These are phyloP conservation scores for Micropoecilia bifurca DNA, from an alignment of 2,797 vertebrate genomes.

Conservation along the genomic window DNA sequence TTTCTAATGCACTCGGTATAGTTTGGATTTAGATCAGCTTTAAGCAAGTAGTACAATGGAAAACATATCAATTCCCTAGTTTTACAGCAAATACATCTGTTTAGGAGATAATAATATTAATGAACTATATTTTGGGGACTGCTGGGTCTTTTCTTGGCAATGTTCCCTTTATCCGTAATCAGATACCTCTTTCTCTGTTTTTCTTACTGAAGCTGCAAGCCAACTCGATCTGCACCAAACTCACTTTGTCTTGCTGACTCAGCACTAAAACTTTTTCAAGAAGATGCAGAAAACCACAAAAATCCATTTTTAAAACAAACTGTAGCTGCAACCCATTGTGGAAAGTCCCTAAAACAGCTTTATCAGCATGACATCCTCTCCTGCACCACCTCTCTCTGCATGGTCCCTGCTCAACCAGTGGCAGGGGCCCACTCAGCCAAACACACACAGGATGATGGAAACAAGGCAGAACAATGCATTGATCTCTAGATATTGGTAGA, in stretches of 20 bases:
- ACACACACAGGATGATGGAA: neutral
- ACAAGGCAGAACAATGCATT: neutral
- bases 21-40: neutral
- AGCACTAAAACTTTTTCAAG: neutral
- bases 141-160: neutral
- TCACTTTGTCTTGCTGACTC: neutral
- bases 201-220: neutral
- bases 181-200: neutral
- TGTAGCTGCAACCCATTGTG: neutral
- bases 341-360: neutral
- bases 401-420: constrained; percentile 2
- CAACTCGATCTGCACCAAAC: neutral
- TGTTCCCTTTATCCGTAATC: neutral
- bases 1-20: neutral
- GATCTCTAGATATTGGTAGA: neutral
- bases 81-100: neutral
- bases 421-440: neutral
- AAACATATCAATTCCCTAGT: neutral
- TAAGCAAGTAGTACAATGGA: neutral
- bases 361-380: neutral
- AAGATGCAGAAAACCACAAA: neutral
- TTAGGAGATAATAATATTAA: neutral
- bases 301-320: constrained; percentile 1
- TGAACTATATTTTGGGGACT: neutral
- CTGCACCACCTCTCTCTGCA: neutral